Conservation (phyloP, 1,140 invertebrate genomes). For the Cotesia vestalis region DNA sequence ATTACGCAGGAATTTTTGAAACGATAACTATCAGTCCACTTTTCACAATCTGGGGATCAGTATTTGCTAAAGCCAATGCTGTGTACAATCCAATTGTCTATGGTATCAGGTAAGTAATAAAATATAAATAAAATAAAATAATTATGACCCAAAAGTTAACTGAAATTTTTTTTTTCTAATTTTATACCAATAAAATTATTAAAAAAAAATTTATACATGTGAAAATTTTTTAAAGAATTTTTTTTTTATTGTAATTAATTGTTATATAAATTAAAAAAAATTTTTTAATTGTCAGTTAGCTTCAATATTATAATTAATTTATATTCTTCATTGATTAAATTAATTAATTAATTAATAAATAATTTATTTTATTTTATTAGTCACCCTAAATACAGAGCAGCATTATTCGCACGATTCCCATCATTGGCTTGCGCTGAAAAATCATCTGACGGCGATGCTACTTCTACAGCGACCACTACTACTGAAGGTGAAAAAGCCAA, state of each 20-base stretch:
- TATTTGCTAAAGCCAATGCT: constrained; percentile 65
- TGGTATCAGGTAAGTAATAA: constrained; percentile 54
- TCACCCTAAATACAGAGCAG: constrained; percentile 73
- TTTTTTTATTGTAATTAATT: too few species aligned
- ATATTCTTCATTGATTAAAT: background rate
- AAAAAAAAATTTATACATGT: too few species aligned
- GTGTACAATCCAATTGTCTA: constrained; percentile 66
- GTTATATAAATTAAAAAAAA: too few species aligned
- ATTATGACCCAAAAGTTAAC: too few species aligned
- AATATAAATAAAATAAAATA: too few species aligned
- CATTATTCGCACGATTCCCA: constrained; percentile 54
- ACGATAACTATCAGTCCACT: constrained; percentile 71
- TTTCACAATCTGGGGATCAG: constrained; percentile 74
- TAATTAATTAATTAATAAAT: background rate
- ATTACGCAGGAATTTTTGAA: constrained; percentile 75
- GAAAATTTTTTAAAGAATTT: too few species aligned
- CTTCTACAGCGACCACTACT: constrained; percentile 40
- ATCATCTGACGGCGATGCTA: constrained; percentile 33
- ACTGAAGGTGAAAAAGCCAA: constrained; percentile 65
- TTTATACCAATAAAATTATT: too few species aligned
- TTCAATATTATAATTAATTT: too few species aligned
- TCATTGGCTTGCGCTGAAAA: constrained; percentile 27
- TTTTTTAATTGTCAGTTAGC: too few species aligned
- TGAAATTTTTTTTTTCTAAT: too few species aligned
- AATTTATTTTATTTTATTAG: constrained; percentile 53